Evolutionary conservation across 2,113 vertebrate genomes (phyloP), one percentile per base, ranked within the genome.

Genomic region (Plestiodon gilberti): DNA sequence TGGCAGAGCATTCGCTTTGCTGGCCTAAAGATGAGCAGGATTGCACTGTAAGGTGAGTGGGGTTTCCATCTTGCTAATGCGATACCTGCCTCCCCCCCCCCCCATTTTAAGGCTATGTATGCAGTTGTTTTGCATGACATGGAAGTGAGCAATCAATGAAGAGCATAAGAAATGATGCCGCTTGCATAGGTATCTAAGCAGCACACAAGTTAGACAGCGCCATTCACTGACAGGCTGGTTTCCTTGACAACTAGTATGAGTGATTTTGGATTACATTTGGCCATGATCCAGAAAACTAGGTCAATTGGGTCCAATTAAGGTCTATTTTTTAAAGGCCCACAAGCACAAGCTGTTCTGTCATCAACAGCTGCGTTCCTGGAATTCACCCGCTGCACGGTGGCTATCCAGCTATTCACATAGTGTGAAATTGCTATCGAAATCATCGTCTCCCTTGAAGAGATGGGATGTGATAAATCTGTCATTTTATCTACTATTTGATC

Each of bases 291-390:
- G 40, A 62, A 48, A 86, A 80, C 67, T 22, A n/a, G 67, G 74
- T 85, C 83, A 87, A n/a, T 87, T 87, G 78, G n/a, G 85, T 87
- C 78, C 70, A 87, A 87, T 87, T 87, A 81, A 75, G 59, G n/a
- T 73, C 78, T 52, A 55, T 81, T 75, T 81, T 81, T 52, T 70
- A 62, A 87, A 87, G 48, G 15, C 59, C 40, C 78, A 79, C 4
- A 70, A 79, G 28, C 57, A 64, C 28, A 81, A 64, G 55, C 55
- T 86, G 77, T 62, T 81, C 77, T 30, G 75, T 75, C 70, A 64
- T 35, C 59, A 81, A 74, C 40, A 74, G 69, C 40, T 81, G 57
- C 74, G 64, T 67, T 64, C 40, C 20, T 81, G 69, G 43, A 87
- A 75, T 64, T 65, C 28, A 33, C 61, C 70, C 64, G 22, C 75